Percentiles rank a stretch among this genome's conserved stretches.
These are phyloP conservation scores for Triplophysa rosa DNA, from an alignment of 2,113 vertebrate genomes.

Conservation along the genomic window DNA sequence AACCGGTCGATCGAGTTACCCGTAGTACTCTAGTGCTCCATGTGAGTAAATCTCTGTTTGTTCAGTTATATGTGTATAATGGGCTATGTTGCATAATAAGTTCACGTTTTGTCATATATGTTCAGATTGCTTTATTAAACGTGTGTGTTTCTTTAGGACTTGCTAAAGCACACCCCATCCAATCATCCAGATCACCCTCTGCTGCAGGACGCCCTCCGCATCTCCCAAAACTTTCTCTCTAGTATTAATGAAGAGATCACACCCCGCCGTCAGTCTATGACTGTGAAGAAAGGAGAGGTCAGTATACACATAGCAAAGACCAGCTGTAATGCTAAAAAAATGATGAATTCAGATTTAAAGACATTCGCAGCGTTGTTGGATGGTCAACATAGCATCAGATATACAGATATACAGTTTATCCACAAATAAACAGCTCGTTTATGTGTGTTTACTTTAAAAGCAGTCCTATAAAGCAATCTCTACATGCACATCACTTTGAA, in stretches of 20 bases:
- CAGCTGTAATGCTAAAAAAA: neutral
- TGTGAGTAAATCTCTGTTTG: slow-evolving; percentile 76
- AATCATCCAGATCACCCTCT: slow-evolving; percentile 89
- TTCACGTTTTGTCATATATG: neutral
- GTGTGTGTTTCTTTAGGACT: slow-evolving; percentile 74
- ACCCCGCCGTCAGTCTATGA: slow-evolving; percentile 92
- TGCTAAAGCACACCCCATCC: slow-evolving; percentile 93
- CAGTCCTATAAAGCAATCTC: no score
- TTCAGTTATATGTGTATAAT: neutral
- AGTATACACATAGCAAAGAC: slow-evolving; percentile 49
- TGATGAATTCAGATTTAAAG: neutral
- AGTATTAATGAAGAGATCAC: slow-evolving; percentile 98
- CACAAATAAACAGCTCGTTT: no score
- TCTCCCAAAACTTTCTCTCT: slow-evolving; percentile 98
- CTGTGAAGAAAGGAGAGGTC: slow-evolving; percentile 94
- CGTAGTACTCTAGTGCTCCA: slow-evolving; percentile 95
- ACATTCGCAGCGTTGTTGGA: no score
- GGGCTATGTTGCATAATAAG: neutral
- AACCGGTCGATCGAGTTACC: slow-evolving; percentile 96
- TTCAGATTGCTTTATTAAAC: neutral
- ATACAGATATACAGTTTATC: no score
- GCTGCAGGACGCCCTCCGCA: slow-evolving; percentile 92
- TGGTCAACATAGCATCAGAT: no score
- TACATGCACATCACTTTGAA: no score
- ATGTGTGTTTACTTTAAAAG: no score